Conservation (phyloP, 2,888 invertebrate species). For the Antitype chi region DNA sequence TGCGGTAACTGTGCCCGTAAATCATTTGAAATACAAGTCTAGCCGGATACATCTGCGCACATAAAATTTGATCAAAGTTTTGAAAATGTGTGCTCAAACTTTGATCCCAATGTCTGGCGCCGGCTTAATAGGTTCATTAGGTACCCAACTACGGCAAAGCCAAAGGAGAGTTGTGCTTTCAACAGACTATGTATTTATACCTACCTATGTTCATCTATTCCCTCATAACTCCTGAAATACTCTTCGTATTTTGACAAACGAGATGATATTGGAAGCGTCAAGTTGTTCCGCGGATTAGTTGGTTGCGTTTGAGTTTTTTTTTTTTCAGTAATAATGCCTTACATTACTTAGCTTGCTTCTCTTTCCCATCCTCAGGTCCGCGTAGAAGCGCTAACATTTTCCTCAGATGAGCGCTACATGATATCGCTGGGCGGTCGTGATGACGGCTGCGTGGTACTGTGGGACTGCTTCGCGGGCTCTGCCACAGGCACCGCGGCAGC, state of each 20-base stretch:
- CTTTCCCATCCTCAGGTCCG: conserved; percentile 89
- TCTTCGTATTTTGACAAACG: no score
- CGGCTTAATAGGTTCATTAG: not conserved
- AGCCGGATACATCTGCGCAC: no score
- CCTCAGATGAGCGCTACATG: conserved; percentile 94
- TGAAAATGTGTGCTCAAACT: no score
- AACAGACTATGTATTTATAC: no score
- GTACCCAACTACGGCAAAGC: not conserved
- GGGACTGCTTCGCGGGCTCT: conserved; percentile 92
- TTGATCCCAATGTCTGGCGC: no score
- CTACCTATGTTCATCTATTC: no score
- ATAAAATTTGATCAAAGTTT: no score
- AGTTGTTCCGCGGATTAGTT: no score
- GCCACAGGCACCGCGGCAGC: conserved; percentile 92
- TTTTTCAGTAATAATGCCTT: not conserved
- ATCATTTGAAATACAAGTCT: no score
- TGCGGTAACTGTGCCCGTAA: no score
- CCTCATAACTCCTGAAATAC: no score
- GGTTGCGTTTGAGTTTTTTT: not conserved
- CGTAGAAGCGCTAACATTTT: conserved; percentile 96
- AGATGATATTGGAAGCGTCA: no score
- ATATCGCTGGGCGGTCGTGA: conserved; percentile 97
- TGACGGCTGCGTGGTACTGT: conserved; percentile 96
- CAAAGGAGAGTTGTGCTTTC: not conserved
- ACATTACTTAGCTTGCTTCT: not conserved